Evolutionary conservation across 1,140 invertebrate species (phyloP).

Genomic region (Sipha flava): DNA sequence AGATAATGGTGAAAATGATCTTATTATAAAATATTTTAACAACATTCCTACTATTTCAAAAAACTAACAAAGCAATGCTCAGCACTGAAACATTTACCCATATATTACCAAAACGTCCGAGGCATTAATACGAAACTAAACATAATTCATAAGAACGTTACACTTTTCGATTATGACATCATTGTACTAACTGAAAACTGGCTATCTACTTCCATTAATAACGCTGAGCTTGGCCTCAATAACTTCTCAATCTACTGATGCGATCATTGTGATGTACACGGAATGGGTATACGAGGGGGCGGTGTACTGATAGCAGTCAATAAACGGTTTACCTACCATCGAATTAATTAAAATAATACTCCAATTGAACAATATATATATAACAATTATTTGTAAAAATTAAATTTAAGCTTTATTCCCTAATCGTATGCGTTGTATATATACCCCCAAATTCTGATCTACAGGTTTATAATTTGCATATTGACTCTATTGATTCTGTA

Average conservation of each 20-base stretch:
- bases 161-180: not conserved
- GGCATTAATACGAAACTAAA: not conserved
- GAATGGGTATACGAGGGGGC: not conserved
- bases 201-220: not conserved
- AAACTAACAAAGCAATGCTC: not conserved
- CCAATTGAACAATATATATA: no score
- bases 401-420: not conserved
- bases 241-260: not conserved
- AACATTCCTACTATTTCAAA: not conserved
- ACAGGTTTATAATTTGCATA: not conserved
- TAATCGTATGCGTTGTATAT: not conserved
- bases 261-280: not conserved
- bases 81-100: not conserved
- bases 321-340: not conserved
- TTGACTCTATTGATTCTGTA: not conserved
- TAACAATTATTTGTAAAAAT: constrained; percentile 12
- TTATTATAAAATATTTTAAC: not conserved
- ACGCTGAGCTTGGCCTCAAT: not conserved
- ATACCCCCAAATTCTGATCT: not conserved
- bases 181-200: constrained; percentile 3
- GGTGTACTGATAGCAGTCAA: not conserved
- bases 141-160: not conserved
- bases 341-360: not conserved
- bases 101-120: not conserved
- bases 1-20: not conserved